Evolutionary conservation across 1,140 invertebrate species (phyloP), one percentile per base, ranked within the genome.

Genomic region (Hycleus cichorii): DNA sequence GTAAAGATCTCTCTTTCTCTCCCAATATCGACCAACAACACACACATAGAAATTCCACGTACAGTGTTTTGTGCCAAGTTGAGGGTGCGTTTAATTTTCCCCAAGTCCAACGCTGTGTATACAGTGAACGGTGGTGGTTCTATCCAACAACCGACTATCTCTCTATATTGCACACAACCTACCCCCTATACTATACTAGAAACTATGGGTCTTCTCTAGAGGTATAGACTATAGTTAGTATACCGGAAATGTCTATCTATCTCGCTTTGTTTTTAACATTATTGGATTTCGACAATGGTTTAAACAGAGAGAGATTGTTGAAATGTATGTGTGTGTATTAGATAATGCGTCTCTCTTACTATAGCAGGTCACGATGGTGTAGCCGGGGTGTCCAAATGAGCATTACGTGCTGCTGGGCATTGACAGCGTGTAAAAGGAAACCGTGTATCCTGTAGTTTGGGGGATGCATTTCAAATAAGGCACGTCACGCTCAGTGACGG

Each of bases 361-460:
- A 18, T 18, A 12, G 4, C 51, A 32, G 51, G 51, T 53, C 51
- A 46, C 51, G 51, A 18, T 18, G 18, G 38, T 46, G 32, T 27
- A 27, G 45, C 32, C 39, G 57, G 47, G 57, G 54, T 56, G 61
- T 53, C 61, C 52, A 59, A 63, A 63, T 57, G 61, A 59, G 52
- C 57, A 59, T 62, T 59, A 62, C 60, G 57, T 59, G 57, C 61
- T 56, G 48, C 48, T 47, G 57, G 57, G 57, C 57, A 63, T 63
- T 63, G 61, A 63, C 61, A 63, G 57, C 61, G 39, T 63, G 61
- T 63, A 63, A 63, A 63, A 63, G 61, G 61, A 63, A 63, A 63
- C 61, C 61, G 57, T 63, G 61, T 63, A 63, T 59, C 61, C 61
- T 57, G 61, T 59, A 63, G 53, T 63, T 63, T 55, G 53, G 61